Percentiles rank a stretch among this genome's conserved stretches.
These are phyloP conservation scores for Chrysaora quinquecirrha DNA, from an alignment of 30 jellyfish, hydroid and myxozoan species.

Conservation along the genomic window DNA sequence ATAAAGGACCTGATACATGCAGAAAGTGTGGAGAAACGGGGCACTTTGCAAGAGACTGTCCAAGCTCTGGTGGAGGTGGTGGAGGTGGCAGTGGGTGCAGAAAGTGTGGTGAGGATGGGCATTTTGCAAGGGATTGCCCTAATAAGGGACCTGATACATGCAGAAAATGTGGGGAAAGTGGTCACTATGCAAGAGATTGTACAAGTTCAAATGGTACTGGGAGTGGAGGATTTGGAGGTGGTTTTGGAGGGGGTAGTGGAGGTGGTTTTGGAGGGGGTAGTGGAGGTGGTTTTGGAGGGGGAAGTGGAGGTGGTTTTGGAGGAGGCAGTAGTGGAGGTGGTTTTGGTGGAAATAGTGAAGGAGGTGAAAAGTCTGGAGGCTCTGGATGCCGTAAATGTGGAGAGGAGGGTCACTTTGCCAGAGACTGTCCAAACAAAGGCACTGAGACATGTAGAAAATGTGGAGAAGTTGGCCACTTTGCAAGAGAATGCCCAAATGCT, in stretches of 20 bases:
- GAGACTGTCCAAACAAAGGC: constrained; percentile 80
- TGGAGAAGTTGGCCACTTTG: constrained; percentile 92
- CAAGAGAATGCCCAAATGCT: constrained; percentile 81
- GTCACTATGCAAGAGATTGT: too few relatives aligned
- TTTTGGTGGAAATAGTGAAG: constrained; percentile 43
- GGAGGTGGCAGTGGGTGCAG: constrained; percentile 56
- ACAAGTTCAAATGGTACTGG: constrained; percentile 11
- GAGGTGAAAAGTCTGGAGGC: constrained; percentile 47
- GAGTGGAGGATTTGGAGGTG: constrained; percentile 38
- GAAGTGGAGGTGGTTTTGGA: constrained; percentile 20
- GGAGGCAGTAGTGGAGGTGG: constrained; percentile 79
- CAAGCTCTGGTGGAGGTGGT: constrained; percentile 48
- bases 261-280: constrained; percentile 54
- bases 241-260: constrained; percentile 54
- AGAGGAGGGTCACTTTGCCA: constrained; percentile 94
- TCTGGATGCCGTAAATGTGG: constrained; percentile 88
- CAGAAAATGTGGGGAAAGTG: constrained; percentile 33
- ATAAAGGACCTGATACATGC: constrained; percentile 35
- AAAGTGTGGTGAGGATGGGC: constrained; percentile 89
- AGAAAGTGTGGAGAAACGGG: constrained; percentile 93
- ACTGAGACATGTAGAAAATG: constrained; percentile 81
- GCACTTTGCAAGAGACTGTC: constrained; percentile 92
- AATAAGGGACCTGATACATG: constrained; percentile 39
- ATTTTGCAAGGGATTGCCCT: constrained; percentile 61
- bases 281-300: constrained; percentile 52